A percentile compares a stretch with the other conserved stretches of the same genome.
phyloP scores from a whole-genome alignment of 1,140 invertebrate species.

The Megalopta genalis region DNA sequence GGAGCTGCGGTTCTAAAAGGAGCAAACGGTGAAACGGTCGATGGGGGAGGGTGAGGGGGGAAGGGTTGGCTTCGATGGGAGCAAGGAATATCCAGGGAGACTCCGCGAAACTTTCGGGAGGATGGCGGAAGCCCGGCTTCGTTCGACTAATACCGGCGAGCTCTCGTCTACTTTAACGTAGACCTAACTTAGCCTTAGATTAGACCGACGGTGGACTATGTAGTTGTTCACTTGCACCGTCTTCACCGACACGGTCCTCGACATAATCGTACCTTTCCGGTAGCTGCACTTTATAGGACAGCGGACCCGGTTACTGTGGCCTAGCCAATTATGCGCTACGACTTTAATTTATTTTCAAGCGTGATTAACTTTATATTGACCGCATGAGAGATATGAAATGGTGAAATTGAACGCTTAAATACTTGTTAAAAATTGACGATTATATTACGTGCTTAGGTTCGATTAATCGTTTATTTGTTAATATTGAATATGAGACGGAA shows the following conservation, averaged over 20 bases:
- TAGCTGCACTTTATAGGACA: constrained; percentile 42
- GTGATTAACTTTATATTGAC: too few relatives aligned
- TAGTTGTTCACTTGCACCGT: constrained; percentile 53
- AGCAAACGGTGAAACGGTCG: not conserved
- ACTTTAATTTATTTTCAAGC: too few relatives aligned
- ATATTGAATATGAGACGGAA: too few relatives aligned
- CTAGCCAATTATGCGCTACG: too few relatives aligned
- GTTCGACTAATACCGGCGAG: constrained; percentile 63
- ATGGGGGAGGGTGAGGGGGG: not conserved
- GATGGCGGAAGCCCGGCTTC: constrained; percentile 58
- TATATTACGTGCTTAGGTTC: too few relatives aligned
- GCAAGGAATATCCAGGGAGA: constrained; percentile 46
- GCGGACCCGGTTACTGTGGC: too few relatives aligned
- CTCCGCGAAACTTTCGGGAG: constrained; percentile 58
- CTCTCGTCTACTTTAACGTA: constrained; percentile 66
- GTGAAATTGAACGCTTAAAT: too few relatives aligned
- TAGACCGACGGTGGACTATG: constrained; percentile 65
- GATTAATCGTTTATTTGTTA: too few relatives aligned
- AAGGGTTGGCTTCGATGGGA: not conserved
- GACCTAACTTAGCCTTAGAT: constrained; percentile 68
- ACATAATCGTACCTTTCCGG: constrained; percentile 60
- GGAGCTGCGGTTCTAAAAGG: constrained; percentile 14
- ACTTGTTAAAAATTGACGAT: too few relatives aligned
- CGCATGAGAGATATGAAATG: too few relatives aligned
- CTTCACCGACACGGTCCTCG: constrained; percentile 48